Evolutionary conservation across 2,888 invertebrate species (phyloP), one percentile per base, ranked within the genome.

Genomic region (Chrysolina haemoptera): DNA sequence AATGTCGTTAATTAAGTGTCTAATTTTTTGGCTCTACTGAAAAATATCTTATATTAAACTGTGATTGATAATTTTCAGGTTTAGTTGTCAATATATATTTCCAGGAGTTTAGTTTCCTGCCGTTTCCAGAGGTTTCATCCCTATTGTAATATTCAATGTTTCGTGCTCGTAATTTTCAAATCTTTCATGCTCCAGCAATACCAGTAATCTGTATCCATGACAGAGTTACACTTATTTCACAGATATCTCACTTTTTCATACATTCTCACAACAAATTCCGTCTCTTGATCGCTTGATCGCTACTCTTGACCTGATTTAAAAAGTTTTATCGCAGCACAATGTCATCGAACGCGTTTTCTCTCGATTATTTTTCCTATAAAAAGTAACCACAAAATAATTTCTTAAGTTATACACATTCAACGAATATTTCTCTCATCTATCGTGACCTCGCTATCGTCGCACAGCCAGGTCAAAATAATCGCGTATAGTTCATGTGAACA

Each of bases 231-330:
- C 0, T 46, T 4, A 46, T 46, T 8, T 6, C 35, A 8, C 46
- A n/a, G n/a, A 46, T n/a, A n/a, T 46, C 46, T 46, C 46, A n/a
- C 46, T 50, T 50, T 50, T 50, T 43, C 50, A 12, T 50, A 50
- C 18, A 0, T 43, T 14, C 11, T 50, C 50, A n/a, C 5, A 50
- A 14, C 6, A n/a, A 18, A 50, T 50, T 50, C 50, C 50, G n/a
- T 8, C 16, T 1, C 4, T 50, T n/a, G n/a, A n/a, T n/a, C n/a
- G n/a, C n/a, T 50, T 16, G 50, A 18, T 50, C 50, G 18, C 9
- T 18, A 50, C 50, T 50, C 50, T 50, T 50, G 50, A 50, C 50
- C 50, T 50, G 50, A 50, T 50, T 50, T n/a, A 4, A 50, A n/a
- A 50, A 50, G n/a, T 50, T 46, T 50, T 18, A 50, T 50, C 5